These are phyloP conservation scores for Callorhinus ursinus DNA, from an alignment of 2,113 vertebrate genomes.

Conservation along the genomic window DNA sequence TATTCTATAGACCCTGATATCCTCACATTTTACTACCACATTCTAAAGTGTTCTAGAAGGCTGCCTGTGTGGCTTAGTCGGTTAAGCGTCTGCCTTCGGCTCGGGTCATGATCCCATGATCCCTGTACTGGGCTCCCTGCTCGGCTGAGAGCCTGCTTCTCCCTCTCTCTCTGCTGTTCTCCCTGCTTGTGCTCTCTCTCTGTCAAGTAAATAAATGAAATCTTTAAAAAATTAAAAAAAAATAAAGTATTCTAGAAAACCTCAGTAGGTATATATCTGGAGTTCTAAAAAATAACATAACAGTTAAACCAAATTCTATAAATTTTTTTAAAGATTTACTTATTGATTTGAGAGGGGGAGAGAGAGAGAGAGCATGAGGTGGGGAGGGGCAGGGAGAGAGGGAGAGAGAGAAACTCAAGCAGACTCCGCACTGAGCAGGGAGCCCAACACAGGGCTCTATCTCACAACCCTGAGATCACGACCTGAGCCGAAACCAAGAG, in stretches of 20 bases:
- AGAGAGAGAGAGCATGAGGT: background rate
- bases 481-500: background rate
- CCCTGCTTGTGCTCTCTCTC: no score
- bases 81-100: no score
- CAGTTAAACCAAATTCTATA: background rate
- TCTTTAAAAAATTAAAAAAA: no score
- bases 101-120: no score
- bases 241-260: background rate
- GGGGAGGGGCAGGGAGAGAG: background rate
- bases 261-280: no score
- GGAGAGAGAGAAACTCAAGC: background rate
- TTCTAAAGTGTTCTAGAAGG: background rate
- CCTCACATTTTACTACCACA: no score
- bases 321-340: background rate
- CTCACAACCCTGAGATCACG: background rate
- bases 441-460: background rate
- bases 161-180: no score
- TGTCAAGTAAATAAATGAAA: no score
- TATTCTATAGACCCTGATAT: background rate
- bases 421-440: background rate
- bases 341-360: background rate
- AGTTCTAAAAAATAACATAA: background rate
- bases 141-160: no score
- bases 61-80: no score
- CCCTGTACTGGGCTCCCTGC: no score